A percentile compares a stretch with the other conserved stretches of the same genome.
Evolutionary conservation across 1,140 invertebrate species (phyloP).

Genomic region (Drosophila rhopaloa): DNA sequence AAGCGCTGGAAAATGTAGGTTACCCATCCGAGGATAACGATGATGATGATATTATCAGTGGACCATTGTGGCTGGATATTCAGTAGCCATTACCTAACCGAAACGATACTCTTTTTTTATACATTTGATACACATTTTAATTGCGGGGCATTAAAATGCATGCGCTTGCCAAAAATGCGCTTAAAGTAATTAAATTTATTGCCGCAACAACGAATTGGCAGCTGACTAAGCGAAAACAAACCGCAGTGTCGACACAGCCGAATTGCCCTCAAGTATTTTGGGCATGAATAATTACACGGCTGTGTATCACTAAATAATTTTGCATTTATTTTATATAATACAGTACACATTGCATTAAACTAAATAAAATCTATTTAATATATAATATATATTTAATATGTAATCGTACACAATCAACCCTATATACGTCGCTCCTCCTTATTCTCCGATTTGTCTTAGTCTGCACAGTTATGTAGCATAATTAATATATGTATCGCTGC

Average conservation of each 20-base stretch:
- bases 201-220: conserved; percentile 36
- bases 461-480: conserved; percentile 42
- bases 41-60: conserved; percentile 30
- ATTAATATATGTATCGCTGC: conserved; percentile 45
- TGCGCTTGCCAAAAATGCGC: conserved; percentile 32
- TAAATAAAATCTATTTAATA: conserved; percentile 77
- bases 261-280: not conserved
- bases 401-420: conserved; percentile 62
- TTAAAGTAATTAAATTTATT: conserved; percentile 51
- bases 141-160: conserved; percentile 41
- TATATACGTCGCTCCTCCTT: conserved; percentile 52
- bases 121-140: conserved; percentile 52
- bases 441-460: conserved; percentile 49
- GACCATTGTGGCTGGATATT: conserved; percentile 21
- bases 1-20: conserved; percentile 41
- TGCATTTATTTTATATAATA: conserved; percentile 83
- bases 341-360: conserved; percentile 81
- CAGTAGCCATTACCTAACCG: conserved; percentile 18
- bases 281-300: conserved; percentile 8
- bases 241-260: conserved; percentile 26
- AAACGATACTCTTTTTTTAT: conserved; percentile 28
- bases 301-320: conserved; percentile 77
- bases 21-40: conserved; percentile 31
- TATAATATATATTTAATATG: conserved; percentile 69
- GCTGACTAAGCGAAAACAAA: conserved; percentile 47